phyloP scores from a whole-genome alignment of 2,888 invertebrate genomes.

The Troglohyphantes excavatus region DNA sequence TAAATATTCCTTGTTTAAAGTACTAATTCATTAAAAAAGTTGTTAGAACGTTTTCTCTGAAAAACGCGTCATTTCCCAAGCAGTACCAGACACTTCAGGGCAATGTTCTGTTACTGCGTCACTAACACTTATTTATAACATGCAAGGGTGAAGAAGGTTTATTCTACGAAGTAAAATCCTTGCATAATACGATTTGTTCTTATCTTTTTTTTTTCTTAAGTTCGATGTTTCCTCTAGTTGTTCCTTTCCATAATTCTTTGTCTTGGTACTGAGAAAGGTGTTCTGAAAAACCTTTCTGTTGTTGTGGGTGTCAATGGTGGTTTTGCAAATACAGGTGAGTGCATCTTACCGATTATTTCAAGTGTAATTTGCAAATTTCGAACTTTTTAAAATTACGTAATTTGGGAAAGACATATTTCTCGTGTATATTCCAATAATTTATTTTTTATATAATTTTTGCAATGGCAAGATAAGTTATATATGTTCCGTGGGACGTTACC shows the following conservation, averaged over 20 bases:
- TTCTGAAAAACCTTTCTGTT: background rate
- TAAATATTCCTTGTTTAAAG: too few species aligned
- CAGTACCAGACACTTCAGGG: background rate
- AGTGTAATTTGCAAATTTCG: too few species aligned
- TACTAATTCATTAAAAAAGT: too few species aligned
- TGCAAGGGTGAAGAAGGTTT: background rate
- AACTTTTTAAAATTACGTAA: too few species aligned
- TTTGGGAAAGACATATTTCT: too few species aligned
- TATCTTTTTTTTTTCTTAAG: slow-evolving; percentile 14
- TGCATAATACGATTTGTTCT: slow-evolving; percentile 38
- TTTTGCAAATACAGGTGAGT: background rate
- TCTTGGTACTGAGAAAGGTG: background rate
- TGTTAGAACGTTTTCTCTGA: too few species aligned
- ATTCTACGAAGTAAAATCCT: slow-evolving; percentile 28
- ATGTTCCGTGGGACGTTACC: too few species aligned
- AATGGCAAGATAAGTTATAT: too few species aligned
- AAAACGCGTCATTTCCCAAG: background rate
- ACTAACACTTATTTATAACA: slow-evolving; percentile 45
- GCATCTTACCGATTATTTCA: too few species aligned
- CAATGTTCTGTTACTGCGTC: slow-evolving; percentile 56
- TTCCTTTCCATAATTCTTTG: slow-evolving; percentile 22
- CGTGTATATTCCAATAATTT: too few species aligned
- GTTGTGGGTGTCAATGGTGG: background rate
- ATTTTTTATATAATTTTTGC: too few species aligned
- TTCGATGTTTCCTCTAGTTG: slow-evolving; percentile 36